These are phyloP conservation scores for Chloropsis hardwickii DNA, from an alignment of 2,113 vertebrate genomes.

Conservation along the genomic window DNA sequence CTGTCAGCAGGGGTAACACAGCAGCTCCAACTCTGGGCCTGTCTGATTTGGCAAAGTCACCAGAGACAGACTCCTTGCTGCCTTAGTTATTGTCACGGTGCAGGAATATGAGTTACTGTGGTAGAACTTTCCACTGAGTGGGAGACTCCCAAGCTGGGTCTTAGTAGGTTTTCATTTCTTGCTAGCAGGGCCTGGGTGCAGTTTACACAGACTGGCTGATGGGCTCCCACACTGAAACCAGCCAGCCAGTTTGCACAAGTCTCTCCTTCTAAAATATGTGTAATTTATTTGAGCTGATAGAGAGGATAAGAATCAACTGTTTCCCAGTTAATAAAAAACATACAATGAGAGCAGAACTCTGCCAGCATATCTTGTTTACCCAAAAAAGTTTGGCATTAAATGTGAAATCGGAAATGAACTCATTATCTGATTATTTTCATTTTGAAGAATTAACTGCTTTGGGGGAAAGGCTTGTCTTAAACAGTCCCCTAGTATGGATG, in stretches of 20 bases:
- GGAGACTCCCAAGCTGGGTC: not conserved
- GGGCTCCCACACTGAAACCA: not conserved
- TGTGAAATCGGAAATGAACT: constrained; percentile 77
- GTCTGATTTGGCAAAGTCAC: not conserved
- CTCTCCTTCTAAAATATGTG: constrained; percentile 37
- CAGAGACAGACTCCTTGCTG: not conserved
- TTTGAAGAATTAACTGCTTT: constrained; percentile 74
- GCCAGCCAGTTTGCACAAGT: constrained; percentile 49
- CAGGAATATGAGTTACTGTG: not conserved
- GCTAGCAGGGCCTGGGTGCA: not conserved
- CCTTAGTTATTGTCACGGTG: not conserved
- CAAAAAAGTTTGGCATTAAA: constrained; percentile 73
- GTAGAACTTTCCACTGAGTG: not conserved
- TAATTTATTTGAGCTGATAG: constrained; percentile 58
- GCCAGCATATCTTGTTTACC: constrained; percentile 74
- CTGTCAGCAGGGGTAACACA: not conserved
- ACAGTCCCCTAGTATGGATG: constrained; percentile 40
- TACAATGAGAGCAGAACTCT: constrained; percentile 61
- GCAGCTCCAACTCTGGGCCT: not conserved
- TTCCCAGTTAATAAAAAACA: constrained; percentile 73
- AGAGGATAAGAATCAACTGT: constrained; percentile 63
- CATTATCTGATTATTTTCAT: constrained; percentile 81
- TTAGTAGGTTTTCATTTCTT: not conserved
- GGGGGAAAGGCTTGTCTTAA: constrained; percentile 66
- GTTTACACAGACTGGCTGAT: not conserved